Base-by-base conservation (phyloP, 2,113 vertebrate genomes). In the Pionites leucogaster region DNA sequence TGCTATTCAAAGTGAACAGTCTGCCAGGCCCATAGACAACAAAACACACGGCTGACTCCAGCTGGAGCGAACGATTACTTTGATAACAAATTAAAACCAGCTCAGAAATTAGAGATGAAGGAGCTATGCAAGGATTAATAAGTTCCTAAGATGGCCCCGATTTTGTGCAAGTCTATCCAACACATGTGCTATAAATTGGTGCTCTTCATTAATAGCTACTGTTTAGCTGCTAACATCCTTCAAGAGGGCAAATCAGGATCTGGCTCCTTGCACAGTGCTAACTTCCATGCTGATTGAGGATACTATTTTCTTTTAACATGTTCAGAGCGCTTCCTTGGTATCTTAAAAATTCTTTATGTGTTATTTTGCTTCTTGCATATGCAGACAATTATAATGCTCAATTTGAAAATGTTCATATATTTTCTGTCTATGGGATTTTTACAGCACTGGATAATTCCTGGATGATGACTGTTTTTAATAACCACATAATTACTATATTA, bases 381-480 rank as follows among this genome's bases (percentile, higher is more conserved):
- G 90, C 97, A 98, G 94, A 95, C 96, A 97, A 97, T 96, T 97
- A 96, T 92, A 97, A 97, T 97, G 95, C 95, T 98, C 96, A 90
- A 96, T 96, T 98, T 97, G 95, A 96, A 98, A 98, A 97, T 98
- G 97, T 97, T 97, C 94, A 59, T 97, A 98, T 98, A 98, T 98
- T 98, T 98, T 96, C 97, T 96, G 88, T 97, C 88, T 96, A 97
- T 97, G 96, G 94, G 97, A 97, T 97, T 97, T 98, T 98, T 97
- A 97, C 95, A 96, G 88, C 95, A 92, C 79, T 92, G 96, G 96
- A 97, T 98, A 97, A 98, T 98, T 98, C 95, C 96, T 97, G 93
- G 95, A 98, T 98, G 98, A 98, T 98, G 98, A 97, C 98, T 98
- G 97, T 98, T 98, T 98, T 98, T 98, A 98, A 98, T 98, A 98